phyloP scores from a whole-genome alignment of 2,113 vertebrate species.

The Dryoscopus gambensis region DNA sequence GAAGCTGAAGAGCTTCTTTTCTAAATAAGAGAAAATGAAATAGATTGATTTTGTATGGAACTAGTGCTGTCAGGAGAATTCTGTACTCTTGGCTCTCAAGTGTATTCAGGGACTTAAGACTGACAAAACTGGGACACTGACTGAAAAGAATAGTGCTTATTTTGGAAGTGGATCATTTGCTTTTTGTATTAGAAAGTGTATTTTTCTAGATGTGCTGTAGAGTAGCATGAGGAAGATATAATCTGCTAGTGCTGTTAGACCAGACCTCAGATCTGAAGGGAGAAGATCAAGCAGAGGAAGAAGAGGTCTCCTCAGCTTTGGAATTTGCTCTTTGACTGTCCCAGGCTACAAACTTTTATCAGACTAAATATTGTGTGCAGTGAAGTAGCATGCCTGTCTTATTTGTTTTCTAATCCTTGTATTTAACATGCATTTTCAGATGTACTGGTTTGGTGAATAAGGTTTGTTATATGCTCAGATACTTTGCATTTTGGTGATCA shows the following conservation, averaged over 20 bases:
- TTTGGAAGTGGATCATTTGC: neutral
- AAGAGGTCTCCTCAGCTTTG: neutral
- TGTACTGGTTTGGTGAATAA: neutral
- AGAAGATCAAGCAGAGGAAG: neutral
- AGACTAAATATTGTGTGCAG: neutral
- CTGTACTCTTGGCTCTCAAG: neutral
- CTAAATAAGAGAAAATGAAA: neutral
- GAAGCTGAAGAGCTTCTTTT: neutral
- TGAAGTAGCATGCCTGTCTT: neutral
- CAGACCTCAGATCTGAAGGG: neutral
- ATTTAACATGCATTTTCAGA: neutral
- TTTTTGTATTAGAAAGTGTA: neutral
- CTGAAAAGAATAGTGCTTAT: neutral
- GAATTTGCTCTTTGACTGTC: neutral
- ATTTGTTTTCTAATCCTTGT: neutral
- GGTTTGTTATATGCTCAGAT: neutral
- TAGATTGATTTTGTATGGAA: neutral
- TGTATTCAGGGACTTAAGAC: neutral
- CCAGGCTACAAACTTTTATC: neutral
- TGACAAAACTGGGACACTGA: neutral
- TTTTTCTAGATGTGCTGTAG: neutral
- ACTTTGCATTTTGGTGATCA: neutral
- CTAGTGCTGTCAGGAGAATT: neutral
- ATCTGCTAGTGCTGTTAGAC: neutral
- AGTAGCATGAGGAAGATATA: neutral